A percentile compares a stretch with the other conserved stretches of the same genome.
Evolutionary conservation across 2,113 vertebrate genomes (phyloP).

Genomic region (Bos indicus): DNA sequence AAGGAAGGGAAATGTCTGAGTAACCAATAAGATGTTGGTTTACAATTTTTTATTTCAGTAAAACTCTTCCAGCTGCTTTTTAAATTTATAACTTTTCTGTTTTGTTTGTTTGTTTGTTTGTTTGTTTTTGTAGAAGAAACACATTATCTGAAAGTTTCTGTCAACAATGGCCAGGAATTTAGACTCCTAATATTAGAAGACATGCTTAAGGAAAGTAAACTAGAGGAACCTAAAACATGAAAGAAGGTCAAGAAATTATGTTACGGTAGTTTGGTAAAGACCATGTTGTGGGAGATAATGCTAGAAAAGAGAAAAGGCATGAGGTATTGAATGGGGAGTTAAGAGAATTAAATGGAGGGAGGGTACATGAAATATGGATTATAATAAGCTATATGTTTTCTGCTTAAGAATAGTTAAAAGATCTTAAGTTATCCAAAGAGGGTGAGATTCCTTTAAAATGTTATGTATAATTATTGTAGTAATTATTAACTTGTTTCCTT

Average conservation of each 20-base stretch:
- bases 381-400: background rate
- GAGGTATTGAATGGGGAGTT: background rate
- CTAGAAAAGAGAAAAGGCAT: background rate
- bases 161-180: background rate
- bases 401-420: background rate
- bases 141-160: background rate
- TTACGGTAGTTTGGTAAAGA: background rate
- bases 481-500: background rate
- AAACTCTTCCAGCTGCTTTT: background rate
- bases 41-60: background rate
- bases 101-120: background rate
- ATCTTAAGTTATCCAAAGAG: background rate
- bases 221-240: background rate
- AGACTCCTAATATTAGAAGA: background rate
- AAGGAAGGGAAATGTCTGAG: constrained; percentile 1
- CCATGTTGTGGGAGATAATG: background rate
- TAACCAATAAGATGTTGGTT: background rate
- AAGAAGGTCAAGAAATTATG: background rate
- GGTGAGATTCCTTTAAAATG: background rate
- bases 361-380: background rate
- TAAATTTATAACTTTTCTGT: background rate
- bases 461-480: background rate
- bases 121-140: background rate
- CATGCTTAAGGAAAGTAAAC: background rate
- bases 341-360: fast-evolving